Base-by-base conservation (phyloP, 2,797 vertebrate genomes). In the Chromobotia macracanthus region DNA sequence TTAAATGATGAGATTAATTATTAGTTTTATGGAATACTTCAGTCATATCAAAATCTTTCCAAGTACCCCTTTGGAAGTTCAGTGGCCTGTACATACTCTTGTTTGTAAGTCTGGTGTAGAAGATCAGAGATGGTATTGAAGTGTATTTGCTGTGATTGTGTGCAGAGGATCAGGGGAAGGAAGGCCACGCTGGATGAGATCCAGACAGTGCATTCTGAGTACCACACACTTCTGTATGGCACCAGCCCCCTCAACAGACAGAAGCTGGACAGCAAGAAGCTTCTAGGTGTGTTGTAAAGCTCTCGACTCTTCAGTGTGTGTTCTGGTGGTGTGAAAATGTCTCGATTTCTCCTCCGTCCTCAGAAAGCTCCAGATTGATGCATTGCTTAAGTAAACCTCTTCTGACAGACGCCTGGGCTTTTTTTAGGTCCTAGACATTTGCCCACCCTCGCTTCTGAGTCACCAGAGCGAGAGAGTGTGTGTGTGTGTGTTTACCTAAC, bases 231-330 rank as follows among this genome's bases (percentile, higher is more conserved):
- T 88, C 93, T 98, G 31, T 99, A 98, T 0, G 96, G 97, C 90
- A 99, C 97, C 91, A 98, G 95, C 77, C 97, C 97, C 0, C 94
- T 98, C 65, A 98, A 98, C 89, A 92, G 97, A 44, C 97, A 98
- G 92, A 98, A 98, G 79, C 94, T 98, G 84, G 97, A 99, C 91
- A 97, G 96, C 95, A 99, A 98, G 88, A 98, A 98, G 88, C 93
- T 99, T 75, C 93, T 97, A 63, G 96, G 96, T 97, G 68, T 2
- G 68, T 71, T 63, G 63, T 12, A 25, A 60, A 60, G 56, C 56
- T 28, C 23, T 58, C 67, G 63, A n/a, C 65, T 50, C 46, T 51
- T 68, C 60, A 77, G 28, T 61, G 50, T 68, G 15, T 46, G 64
- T 25, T 31, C 64, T 0, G 35, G 21, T 68, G 75, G 82, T 58